phyloP scores from a whole-genome alignment of 2,888 invertebrate genomes.

The Taenaris catops region DNA sequence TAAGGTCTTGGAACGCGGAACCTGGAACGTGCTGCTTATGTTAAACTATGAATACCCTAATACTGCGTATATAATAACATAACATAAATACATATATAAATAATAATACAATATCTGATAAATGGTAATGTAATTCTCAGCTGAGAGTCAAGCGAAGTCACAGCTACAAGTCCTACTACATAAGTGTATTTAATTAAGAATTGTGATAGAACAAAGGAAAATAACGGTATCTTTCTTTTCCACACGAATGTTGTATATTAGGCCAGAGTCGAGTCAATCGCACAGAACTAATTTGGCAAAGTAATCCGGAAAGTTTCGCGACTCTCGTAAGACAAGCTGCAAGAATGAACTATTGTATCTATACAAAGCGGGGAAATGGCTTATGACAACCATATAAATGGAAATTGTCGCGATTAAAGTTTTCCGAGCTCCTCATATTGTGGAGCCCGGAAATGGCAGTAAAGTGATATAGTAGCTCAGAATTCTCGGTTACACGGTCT shows the following conservation, averaged over 20 bases:
- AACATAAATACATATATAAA: too few species aligned
- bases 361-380: conserved; percentile 52
- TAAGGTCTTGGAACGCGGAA: too few species aligned
- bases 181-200: conserved; percentile 5
- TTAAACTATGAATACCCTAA: too few species aligned
- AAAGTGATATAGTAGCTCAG: conserved; percentile 20
- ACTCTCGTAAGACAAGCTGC: conserved; percentile 19
- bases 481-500: conserved; percentile 18
- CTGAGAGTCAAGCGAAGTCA: too few species aligned
- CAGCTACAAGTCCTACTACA: too few species aligned
- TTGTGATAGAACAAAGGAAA: conserved; percentile 7
- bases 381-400: conserved; percentile 65
- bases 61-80: too few species aligned
- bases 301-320: conserved; percentile 21
- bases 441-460: conserved; percentile 48
- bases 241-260: conserved; percentile 14
- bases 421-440: conserved; percentile 40
- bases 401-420: conserved; percentile 66
- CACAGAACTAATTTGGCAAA: conserved; percentile 24
- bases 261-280: conserved; percentile 15
- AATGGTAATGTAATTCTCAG: too few species aligned
- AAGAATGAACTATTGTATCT: conserved; percentile 28
- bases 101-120: too few species aligned
- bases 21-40: too few species aligned
- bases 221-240: conserved; percentile 6